Percentiles rank a stretch among this genome's conserved stretches.
These are phyloP conservation scores for Drosophila merina DNA, from an alignment of 2,888 invertebrate genomes.

Conservation along the genomic window DNA sequence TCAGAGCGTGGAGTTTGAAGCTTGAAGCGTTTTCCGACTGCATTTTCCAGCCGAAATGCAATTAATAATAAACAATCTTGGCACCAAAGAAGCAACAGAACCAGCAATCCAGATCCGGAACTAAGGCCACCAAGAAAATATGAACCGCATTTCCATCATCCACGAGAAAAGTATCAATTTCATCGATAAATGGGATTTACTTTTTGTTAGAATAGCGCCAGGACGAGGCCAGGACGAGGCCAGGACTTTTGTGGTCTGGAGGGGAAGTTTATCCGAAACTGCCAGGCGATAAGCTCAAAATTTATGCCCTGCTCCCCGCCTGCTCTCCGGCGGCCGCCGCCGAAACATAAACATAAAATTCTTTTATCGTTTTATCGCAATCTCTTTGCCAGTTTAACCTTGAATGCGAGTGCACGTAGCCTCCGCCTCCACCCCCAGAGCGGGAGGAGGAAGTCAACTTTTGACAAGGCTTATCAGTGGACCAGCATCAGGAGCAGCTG, in stretches of 20 bases:
- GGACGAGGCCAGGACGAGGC: constrained; percentile 7
- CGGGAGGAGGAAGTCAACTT: constrained; percentile 45
- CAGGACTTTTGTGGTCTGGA: constrained; percentile 10
- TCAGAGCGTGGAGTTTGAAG: background rate
- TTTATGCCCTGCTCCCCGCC: constrained; percentile 57
- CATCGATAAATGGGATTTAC: constrained; percentile 11
- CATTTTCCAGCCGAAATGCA: constrained; percentile 50
- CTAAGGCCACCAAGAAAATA: background rate
- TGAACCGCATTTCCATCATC: background rate
- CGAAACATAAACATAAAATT: constrained; percentile 30
- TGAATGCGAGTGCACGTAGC: constrained; percentile 71
- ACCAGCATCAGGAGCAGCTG: constrained; percentile 48
- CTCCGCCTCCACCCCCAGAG: constrained; percentile 33
- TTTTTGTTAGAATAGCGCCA: background rate
- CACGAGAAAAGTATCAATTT: constrained; percentile 22
- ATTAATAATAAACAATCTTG: constrained; percentile 67
- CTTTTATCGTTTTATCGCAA: constrained; percentile 54
- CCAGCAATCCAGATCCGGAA: constrained; percentile 6
- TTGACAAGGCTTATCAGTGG: constrained; percentile 60
- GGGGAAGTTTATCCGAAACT: constrained; percentile 43
- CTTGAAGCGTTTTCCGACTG: background rate
- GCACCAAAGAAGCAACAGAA: constrained; percentile 49
- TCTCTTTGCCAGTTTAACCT: constrained; percentile 69
- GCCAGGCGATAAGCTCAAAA: constrained; percentile 64
- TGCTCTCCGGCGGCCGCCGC: background rate